Evolutionary conservation across 2,113 vertebrate species (phyloP), one percentile per base, ranked within the genome.

Genomic region (Naja naja): DNA sequence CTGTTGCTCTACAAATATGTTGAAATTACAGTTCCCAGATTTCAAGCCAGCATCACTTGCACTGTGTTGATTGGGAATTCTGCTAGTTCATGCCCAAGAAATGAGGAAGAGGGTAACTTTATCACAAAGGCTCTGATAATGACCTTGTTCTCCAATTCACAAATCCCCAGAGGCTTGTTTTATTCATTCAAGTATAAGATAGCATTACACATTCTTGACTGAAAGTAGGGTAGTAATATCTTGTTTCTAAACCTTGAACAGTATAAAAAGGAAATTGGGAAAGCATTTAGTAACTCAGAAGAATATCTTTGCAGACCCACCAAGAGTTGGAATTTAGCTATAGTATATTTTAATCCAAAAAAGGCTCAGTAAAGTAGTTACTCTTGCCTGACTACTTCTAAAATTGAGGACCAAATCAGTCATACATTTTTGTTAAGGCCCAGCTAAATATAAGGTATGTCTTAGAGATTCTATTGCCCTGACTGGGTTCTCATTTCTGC

Each of bases 141-240:
- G 91, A 9, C 47, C 91, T 54, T 22, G 23, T 60, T 89, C 54
- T 87, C 47, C 69, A 64, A 10, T 90, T 5, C 0, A 5, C 81
- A 6, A 64, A 88, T 89, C 86, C 85, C 0, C 2, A 45, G 55
- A 52, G 2, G 0, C 14, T 3, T 27, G 90, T 94, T 96, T 64
- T 93, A 91, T 95, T 96, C 96, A 95, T 49, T 88, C 93, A 91
- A 91, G 91, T 91, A 49, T 1, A 56, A 39, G 95, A 89, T 95
- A 86, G 90, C 7, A 94, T 97, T 96, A 97, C 96, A 53, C 0
- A 9, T 27, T 87, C 10, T 43, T 12, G 16, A 81, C 88, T 20
- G 81, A 54, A n/a, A 0, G 47, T 3, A 85, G 91, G 9, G 64
- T 53, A 4, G 0, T 1, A 0, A 94, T 88, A 12, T 97, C 89